Percentiles rank a stretch among this genome's conserved stretches.
Conservation (phyloP, 92 coral and sea anemone species). For the Desmophyllum pertusum region DNA sequence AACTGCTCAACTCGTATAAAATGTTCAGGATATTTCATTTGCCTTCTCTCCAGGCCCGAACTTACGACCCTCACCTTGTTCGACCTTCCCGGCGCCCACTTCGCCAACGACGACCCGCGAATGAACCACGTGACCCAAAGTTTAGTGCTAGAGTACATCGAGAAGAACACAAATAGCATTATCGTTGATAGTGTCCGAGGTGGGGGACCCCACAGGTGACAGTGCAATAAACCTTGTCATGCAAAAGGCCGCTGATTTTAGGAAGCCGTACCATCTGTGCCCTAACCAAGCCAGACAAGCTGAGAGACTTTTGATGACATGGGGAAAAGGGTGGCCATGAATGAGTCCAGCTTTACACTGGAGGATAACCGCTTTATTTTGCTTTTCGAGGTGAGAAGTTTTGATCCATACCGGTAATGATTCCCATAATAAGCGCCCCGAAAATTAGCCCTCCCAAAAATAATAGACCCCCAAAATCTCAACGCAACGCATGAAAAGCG, state of each 20-base stretch:
- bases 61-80: constrained; percentile 77
- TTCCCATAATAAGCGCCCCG: too few species aligned
- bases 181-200: constrained; percentile 77
- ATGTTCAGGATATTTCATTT: neutral
- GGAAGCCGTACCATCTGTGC: constrained; percentile 75
- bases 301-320: constrained; percentile 71
- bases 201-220: constrained; percentile 91
- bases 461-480: too few species aligned
- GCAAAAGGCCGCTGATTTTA: constrained; percentile 69
- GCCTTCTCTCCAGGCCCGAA: constrained; percentile 50
- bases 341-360: constrained; percentile 72
- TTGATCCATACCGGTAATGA: too few species aligned
- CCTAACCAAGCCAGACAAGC: constrained; percentile 81
- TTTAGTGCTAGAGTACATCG: constrained; percentile 77
- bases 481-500: too few species aligned
- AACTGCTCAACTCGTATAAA: too few species aligned
- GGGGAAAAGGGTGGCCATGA: constrained; percentile 74
- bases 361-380: constrained; percentile 78
- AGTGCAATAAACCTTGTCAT: constrained; percentile 83
- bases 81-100: constrained; percentile 88
- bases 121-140: constrained; percentile 76
- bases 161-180: constrained; percentile 79
- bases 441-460: too few species aligned
- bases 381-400: constrained; percentile 62
- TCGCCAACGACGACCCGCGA: constrained; percentile 74